phyloP scores from a whole-genome alignment of 2,797 vertebrate genomes.

The Liasis olivaceus region DNA sequence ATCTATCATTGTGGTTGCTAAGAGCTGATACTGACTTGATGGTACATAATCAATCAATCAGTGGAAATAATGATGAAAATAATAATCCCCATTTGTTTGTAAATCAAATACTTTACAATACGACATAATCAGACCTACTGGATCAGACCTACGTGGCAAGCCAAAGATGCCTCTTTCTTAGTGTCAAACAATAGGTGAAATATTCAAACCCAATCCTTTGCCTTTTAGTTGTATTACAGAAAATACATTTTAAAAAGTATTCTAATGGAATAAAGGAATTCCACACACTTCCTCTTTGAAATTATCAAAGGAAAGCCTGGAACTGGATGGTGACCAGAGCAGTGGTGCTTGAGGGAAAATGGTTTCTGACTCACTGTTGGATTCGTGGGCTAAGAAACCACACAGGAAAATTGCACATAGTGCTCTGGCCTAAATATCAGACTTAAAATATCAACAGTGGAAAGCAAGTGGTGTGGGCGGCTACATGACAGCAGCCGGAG shows the following conservation, averaged over 20 bases:
- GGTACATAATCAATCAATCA: background rate
- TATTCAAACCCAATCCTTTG: background rate
- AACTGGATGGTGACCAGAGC: conserved; percentile 6
- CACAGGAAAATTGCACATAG: conserved; percentile 28
- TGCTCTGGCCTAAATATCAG: conserved; percentile 16
- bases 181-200: background rate
- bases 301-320: background rate
- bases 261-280: background rate
- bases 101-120: background rate
- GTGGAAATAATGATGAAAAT: background rate
- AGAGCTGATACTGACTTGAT: background rate
- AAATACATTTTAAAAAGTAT: background rate
- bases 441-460: conserved; percentile 7
- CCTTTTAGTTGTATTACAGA: background rate
- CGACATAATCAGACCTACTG: background rate
- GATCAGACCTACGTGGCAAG: background rate
- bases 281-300: background rate
- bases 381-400: conserved; percentile 9
- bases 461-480: conserved; percentile 22
- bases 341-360: conserved; percentile 25
- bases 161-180: background rate
- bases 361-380: conserved; percentile 39
- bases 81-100: conserved; percentile 11
- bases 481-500: conserved; percentile 8
- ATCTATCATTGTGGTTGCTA: background rate